These are phyloP conservation scores for Salticus scenicus DNA, from an alignment of 2,888 invertebrate genomes.

Conservation along the genomic window DNA sequence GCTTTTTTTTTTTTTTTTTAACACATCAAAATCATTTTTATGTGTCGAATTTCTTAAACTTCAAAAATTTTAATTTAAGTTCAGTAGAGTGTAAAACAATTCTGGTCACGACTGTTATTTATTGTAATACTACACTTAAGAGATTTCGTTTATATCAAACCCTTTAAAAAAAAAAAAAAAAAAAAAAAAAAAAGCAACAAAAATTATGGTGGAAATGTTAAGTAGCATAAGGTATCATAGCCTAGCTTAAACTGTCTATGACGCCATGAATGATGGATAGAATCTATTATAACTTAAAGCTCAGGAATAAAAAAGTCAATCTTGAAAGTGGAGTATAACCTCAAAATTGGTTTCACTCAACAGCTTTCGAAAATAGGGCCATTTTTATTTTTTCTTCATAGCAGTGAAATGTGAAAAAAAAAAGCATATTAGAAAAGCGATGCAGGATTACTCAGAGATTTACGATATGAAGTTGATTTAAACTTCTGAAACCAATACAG, in stretches of 20 bases:
- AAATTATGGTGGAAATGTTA: neutral
- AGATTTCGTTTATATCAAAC: no score
- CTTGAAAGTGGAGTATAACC: constrained; percentile 30
- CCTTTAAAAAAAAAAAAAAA: no score
- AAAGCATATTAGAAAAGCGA: neutral
- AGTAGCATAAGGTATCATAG: neutral
- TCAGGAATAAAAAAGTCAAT: constrained; percentile 12
- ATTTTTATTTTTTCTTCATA: neutral
- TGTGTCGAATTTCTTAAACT: no score
- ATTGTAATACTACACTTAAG: no score
- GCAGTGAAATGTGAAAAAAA: neutral
- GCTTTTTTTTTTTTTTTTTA: no score
- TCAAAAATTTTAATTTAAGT: no score
- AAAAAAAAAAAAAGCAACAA: neutral
- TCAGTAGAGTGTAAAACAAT: no score
- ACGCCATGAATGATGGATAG: constrained; percentile 38
- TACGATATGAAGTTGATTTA: neutral
- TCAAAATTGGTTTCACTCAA: constrained; percentile 38
- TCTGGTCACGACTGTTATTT: no score
- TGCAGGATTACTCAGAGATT: neutral
- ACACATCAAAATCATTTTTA: no score
- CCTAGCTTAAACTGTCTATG: neutral
- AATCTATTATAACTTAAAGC: constrained; percentile 28
- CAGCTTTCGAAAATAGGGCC: constrained; percentile 9
- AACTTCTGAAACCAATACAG: neutral